Evolutionary conservation across 2,113 vertebrate genomes (phyloP).

Genomic region (Tinamus guttatus): DNA sequence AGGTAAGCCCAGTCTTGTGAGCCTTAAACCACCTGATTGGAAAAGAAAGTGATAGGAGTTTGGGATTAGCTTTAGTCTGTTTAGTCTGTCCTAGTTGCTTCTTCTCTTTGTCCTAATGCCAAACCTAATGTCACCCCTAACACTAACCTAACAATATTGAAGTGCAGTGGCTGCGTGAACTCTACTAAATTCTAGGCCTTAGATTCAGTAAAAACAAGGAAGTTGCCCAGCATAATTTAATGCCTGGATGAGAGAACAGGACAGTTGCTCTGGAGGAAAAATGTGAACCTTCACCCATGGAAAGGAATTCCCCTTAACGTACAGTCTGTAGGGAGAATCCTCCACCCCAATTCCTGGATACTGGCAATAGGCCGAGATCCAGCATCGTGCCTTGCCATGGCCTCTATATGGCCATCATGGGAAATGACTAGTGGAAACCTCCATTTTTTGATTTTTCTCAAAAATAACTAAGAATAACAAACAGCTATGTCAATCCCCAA

Average conservation of each 20-base stretch:
- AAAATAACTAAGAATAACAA: conserved; percentile 67
- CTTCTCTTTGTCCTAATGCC: neutral
- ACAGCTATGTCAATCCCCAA: neutral
- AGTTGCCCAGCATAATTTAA: neutral
- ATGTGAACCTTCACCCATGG: conserved; percentile 27
- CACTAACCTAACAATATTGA: accelerated
- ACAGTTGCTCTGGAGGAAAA: conserved; percentile 4
- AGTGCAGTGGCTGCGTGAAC: neutral
- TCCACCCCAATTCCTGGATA: neutral
- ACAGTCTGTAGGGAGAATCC: conserved; percentile 31
- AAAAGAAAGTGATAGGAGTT: neutral
- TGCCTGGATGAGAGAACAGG: neutral
- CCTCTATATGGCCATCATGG: conserved; percentile 24
- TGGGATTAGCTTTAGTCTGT: neutral
- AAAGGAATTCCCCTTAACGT: conserved; percentile 45
- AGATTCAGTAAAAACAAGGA: neutral
- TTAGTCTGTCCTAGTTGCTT: neutral
- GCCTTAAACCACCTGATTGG: neutral
- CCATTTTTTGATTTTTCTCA: conserved; percentile 28
- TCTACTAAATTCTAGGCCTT: neutral
- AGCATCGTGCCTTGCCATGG: neutral
- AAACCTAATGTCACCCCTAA: neutral
- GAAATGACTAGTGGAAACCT: conserved; percentile 62
- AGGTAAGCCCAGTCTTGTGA: neutral
- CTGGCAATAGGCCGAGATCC: neutral